Evolutionary conservation across 2,888 invertebrate genomes (phyloP).

Genomic region (Sympetrum striolatum): DNA sequence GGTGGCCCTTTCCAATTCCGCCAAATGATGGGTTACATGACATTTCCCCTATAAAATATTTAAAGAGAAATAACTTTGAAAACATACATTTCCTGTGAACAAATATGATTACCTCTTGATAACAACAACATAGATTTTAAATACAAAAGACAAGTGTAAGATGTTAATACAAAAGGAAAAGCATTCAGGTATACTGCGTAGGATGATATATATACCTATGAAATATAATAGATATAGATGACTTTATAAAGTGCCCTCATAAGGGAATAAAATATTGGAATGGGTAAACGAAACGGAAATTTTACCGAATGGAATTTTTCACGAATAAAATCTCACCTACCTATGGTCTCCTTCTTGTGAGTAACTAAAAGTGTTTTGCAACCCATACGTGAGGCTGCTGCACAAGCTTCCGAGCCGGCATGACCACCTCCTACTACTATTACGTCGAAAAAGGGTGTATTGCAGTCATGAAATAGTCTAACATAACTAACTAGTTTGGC

Average conservation of each 20-base stretch:
- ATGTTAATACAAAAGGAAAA: not conserved
- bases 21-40: conserved; percentile 94
- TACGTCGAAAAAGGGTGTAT: conserved; percentile 66
- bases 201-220: not conserved
- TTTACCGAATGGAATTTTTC: too few relatives aligned
- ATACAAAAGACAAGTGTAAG: too few relatives aligned
- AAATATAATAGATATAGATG: not conserved
- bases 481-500: too few relatives aligned
- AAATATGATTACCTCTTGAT: too few relatives aligned
- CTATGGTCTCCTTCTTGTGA: conserved; percentile 82
- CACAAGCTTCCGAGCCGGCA: conserved; percentile 87
- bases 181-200: not conserved
- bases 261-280: too few relatives aligned
- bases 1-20: conserved; percentile 89
- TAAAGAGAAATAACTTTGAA: too few relatives aligned
- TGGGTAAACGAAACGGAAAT: too few relatives aligned
- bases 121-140: too few relatives aligned
- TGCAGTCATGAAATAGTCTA: conserved; percentile 44
- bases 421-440: conserved; percentile 90
- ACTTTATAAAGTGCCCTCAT: not conserved
- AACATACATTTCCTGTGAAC: too few relatives aligned
- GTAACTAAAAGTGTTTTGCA: conserved; percentile 80
- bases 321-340: conserved; percentile 57
- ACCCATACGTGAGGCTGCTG: conserved; percentile 84
- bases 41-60: conserved; percentile 74